Conservation (phyloP, 2,888 invertebrate genomes). For the Dilophus febrilis region DNA sequence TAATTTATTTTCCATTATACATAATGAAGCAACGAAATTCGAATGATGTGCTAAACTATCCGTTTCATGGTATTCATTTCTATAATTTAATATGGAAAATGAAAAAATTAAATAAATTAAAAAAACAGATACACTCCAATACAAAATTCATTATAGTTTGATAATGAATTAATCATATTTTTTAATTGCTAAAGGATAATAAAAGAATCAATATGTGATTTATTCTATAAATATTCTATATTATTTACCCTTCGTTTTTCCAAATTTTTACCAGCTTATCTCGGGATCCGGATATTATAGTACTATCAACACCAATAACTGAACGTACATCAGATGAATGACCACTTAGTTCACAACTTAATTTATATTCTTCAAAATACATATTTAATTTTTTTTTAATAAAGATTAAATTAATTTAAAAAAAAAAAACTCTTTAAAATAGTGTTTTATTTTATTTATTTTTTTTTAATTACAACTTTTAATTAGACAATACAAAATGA, state of each 20-base stretch:
- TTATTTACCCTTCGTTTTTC: constrained; percentile 53
- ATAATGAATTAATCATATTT: no score
- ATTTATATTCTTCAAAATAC: constrained; percentile 43
- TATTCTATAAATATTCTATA: no score
- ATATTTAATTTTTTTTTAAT: constrained; percentile 2
- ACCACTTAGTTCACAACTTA: constrained; percentile 59
- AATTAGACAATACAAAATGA: no score
- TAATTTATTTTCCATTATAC: constrained; percentile 49
- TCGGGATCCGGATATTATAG: constrained; percentile 72
- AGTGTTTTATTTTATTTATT: no score
- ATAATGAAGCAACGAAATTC: constrained; percentile 72
- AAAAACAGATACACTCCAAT: constrained; percentile 6
- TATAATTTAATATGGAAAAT: no score
- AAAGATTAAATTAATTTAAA: neutral
- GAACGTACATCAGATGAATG: constrained; percentile 77
- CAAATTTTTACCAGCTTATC: constrained; percentile 78
- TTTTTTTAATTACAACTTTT: no score
- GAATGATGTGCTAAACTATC: constrained; percentile 61
- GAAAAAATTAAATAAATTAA: no score
- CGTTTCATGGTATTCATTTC: constrained; percentile 43
- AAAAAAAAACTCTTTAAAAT: no score
- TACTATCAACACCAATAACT: constrained; percentile 48
- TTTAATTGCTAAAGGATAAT: no score
- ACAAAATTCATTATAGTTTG: constrained; percentile 2
- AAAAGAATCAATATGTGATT: neutral